Base-by-base conservation (phyloP, 2,113 vertebrate species). In the Dipodomys merriami region DNA sequence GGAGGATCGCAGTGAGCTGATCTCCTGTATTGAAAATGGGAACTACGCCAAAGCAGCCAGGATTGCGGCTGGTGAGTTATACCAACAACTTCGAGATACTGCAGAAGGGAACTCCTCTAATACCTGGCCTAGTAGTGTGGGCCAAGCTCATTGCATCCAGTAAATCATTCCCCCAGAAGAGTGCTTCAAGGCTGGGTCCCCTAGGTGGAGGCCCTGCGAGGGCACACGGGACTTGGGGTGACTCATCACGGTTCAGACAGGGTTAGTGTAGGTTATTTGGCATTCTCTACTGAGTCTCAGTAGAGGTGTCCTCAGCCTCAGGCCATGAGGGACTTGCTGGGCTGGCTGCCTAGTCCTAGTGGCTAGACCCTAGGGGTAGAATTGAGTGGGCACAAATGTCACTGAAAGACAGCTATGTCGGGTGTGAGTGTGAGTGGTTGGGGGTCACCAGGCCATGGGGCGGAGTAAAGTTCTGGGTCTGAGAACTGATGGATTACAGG, bases 31-130 rank as follows among this genome's bases (percentile, higher is more conserved):
- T 44, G 99, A 99, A 98, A 99, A 98, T 0, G 99, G 99, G 65
- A 99, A 99, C 96, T 99, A 99, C 79, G 99, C 99, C 95, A 99
- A 99, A 98, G 99, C 99, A 4, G 99, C 99, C 94, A 97, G 99
- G 90, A 99, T 99, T 60, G 99, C 99, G 44, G 99, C 99, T 6
- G 99, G 99, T 99, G 97, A 98, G 90, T 68, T 12, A 16, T 8
- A 33, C 23, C 1, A 2, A n/a, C 8, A 4, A 4, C 64, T 64
- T 46, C 19, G 7, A 29, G 33, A 33, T 20, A 4, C 2, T 11
- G 18, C 29, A 25, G 44, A 4, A 22, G 18, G 53, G 20, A 30
- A 53, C 62, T 35, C 39, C 12, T 11, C 2, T 8, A 27, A 30
- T 19, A 12, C 6, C 22, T 69, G 11, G 12, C 16, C 76, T n/a